Evolutionary conservation across 2,113 vertebrate genomes (phyloP), one percentile per base, ranked within the genome.

Genomic region (Etia nguti): DNA sequence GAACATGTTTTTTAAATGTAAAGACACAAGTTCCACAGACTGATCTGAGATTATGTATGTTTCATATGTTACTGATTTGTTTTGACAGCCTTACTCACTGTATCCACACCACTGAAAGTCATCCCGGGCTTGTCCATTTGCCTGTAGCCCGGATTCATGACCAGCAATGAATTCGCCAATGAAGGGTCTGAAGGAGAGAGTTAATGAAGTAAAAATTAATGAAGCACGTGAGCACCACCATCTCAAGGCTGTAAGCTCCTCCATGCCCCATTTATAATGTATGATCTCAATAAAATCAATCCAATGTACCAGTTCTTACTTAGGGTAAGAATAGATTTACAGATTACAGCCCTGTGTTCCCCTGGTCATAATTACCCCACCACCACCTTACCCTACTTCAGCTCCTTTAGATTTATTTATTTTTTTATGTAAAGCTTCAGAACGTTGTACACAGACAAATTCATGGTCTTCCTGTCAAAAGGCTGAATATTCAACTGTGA

Each of bases 201-300:
- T 95, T 96, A 97, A 97, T 95, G 96, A 96, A 95, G 95, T 96
- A 95, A 97, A 97, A 96, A 97, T 96, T 96, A 96, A 96, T 96
- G 96, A 97, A 97, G 95, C 95, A 94, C 92, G 56, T 90, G 95
- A 97, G 91, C 92, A 94, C 84, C 96, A 95, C 94, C 95, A 93
- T 92, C 94, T 96, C 94, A 96, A 95, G 94, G 96, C 96, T 94
- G 95, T 95, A 93, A 95, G 95, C 91, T 94, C 96, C 92, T 96
- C 96, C 52, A 83, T 96, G 93, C 94, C 96, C 95, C 97, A 93
- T 97, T 97, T 96, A 96, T 97, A 95, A 96, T 93, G 94, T 96
- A 97, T 94, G 96, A 97, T 94, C 94, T 96, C 95, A 96, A 97
- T 96, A 97, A 97, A 97, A 98, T 97, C 96, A 97, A 94, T 97